phyloP scores from a whole-genome alignment of 2,888 invertebrate genomes.

The Dynastes maya region DNA sequence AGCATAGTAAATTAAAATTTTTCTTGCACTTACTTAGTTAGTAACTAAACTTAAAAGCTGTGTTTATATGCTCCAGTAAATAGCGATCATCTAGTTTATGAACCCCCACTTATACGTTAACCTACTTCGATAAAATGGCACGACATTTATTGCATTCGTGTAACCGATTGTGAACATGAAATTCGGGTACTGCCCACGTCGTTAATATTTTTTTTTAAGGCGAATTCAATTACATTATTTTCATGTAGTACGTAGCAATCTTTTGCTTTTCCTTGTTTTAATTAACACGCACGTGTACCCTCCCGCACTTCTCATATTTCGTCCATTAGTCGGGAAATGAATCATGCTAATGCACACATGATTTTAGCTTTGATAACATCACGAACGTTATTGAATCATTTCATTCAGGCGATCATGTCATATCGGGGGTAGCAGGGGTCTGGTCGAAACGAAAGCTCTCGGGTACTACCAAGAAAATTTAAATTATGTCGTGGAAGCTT shows the following conservation, averaged over 20 bases:
- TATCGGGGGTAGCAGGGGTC: conserved; percentile 37
- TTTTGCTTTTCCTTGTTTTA: conserved; percentile 25
- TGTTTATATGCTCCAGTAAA: too few species aligned
- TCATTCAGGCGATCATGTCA: conserved; percentile 51
- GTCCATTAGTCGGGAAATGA: conserved; percentile 54
- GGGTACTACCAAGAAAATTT: too few species aligned
- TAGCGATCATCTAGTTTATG: too few species aligned
- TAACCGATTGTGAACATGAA: conserved; percentile 11
- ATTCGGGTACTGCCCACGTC: conserved; percentile 11
- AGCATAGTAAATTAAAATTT: too few species aligned
- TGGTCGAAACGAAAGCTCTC: too few species aligned
- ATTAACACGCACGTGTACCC: conserved; percentile 29
- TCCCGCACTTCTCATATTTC: conserved; percentile 27
- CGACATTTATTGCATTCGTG: conserved; percentile 29
- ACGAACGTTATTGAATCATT: conserved; percentile 56
- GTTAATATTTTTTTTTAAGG: conserved; percentile 26
- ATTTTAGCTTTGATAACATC: conserved; percentile 55
- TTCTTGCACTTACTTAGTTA: too few species aligned
- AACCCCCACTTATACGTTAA: too few species aligned
- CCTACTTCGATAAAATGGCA: not conserved
- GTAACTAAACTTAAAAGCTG: too few species aligned
- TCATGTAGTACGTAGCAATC: not conserved
- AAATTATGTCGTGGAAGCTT: too few species aligned
- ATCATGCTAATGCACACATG: conserved; percentile 53
- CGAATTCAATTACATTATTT: conserved; percentile 24